Base-by-base conservation (phyloP, 1,140 invertebrate species). In the Spodoptera litura region DNA sequence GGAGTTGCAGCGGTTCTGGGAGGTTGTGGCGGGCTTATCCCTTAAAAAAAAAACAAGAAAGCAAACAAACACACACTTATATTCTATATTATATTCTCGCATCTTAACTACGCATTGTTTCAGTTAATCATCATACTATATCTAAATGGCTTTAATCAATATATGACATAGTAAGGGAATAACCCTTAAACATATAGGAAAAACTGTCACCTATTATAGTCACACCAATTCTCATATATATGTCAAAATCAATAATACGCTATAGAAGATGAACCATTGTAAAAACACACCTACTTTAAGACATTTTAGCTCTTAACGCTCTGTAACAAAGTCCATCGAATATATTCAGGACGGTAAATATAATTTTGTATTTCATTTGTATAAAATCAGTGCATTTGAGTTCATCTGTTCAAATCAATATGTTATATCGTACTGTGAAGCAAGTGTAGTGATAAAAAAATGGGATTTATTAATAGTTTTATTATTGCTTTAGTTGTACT, bases 171-270 rank as follows among this genome's bases (percentile, higher is more conserved):
- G 9, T 6, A 44, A 44, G 15, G 62, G 62, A 64, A 64, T 64
- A 66, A 11, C 61, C 13, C 27, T 6, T 10, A 2, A 20, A n/a
- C 4, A 44, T 15, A 66, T 12, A 38, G 62, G 38, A 66, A 64
- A 64, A 66, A 31, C 66, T 52, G 31, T 70, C 20, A 31, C 49
- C 25, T n/a, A 52, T 31, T 70, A 31, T 25, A 70, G 62, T 11
- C n/a, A 52, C 6, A 53, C 4, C 4, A 53, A 31, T 70, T 70
- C 49, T 53, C 66, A 52, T 49, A n/a, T 31, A 53, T 4, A 70
- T 53, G 66, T 12, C 20, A 70, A 70, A 70, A 31, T n/a, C 25
- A 53, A 70, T 53, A 31, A 2, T 61, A 5, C 4, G 8, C 8
- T 5, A 12, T 31, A 52, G 1, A 12, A 4, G 20, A 13, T 20